phyloP scores from a whole-genome alignment of 2,797 vertebrate genomes.

The Prionace glauca region DNA sequence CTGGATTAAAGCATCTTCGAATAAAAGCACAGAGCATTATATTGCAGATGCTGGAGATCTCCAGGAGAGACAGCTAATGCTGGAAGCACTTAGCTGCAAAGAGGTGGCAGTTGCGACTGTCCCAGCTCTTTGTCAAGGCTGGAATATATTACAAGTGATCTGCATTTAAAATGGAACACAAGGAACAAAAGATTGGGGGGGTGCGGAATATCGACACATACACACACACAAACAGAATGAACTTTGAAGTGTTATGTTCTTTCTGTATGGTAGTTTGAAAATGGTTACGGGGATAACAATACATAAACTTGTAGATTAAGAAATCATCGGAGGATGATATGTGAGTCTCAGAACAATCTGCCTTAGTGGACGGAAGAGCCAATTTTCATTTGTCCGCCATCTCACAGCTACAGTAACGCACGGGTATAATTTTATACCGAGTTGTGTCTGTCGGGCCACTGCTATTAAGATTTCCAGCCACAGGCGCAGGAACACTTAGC shows the following conservation, averaged over 20 bases:
- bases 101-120: no score
- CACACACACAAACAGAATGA: background rate
- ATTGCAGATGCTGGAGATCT: background rate
- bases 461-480: constrained; percentile 14
- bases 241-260: background rate
- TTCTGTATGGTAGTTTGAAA: background rate
- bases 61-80: background rate
- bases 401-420: background rate
- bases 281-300: background rate
- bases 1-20: background rate
- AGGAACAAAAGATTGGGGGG: background rate
- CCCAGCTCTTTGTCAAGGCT: background rate
- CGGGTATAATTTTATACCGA: background rate
- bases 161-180: background rate
- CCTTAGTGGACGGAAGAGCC: background rate
- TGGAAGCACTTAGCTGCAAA: background rate
- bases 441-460: background rate
- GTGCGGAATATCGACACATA: background rate
- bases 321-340: background rate
- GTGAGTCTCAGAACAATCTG: background rate
- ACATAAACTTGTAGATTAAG: background rate
- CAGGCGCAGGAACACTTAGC: background rate
- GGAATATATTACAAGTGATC: background rate
- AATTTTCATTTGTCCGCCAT: background rate
- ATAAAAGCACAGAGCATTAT: background rate